Percentiles rank a stretch among this genome's conserved stretches.
Evolutionary conservation across 2,797 vertebrate genomes (phyloP).

Genomic region (Falco biarmicus): DNA sequence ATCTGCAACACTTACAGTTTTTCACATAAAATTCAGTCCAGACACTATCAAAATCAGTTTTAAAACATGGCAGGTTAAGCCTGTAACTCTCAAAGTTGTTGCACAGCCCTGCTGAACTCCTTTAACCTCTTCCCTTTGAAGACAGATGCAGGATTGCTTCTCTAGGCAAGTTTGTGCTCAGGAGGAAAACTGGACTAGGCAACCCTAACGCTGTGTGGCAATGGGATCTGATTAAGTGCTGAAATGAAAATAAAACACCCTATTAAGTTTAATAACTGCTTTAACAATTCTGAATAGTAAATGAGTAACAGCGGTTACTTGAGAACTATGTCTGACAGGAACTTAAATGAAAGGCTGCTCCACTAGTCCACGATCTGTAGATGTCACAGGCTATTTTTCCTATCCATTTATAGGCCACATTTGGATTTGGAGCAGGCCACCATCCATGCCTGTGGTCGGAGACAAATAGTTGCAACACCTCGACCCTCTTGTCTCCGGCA

Average conservation of each 20-base stretch:
- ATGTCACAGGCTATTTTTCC: conserved; percentile 42
- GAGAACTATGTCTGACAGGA: background rate
- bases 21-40: background rate
- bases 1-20: background rate
- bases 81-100: background rate
- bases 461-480: conserved; percentile 23
- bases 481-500: background rate
- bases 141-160: background rate
- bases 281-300: background rate
- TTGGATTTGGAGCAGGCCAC: conserved; percentile 39
- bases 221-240: background rate
- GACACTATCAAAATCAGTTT: background rate
- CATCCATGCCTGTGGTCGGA: background rate
- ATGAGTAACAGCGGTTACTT: background rate
- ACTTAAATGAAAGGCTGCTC: conserved; percentile 30
- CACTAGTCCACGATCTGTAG: background rate
- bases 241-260: background rate
- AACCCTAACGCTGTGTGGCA: accelerated
- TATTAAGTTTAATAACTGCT: background rate
- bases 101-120: background rate
- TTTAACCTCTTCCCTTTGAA: background rate
- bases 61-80: background rate
- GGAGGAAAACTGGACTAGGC: background rate
- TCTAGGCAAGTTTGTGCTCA: background rate
- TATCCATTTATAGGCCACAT: conserved; percentile 58